phyloP scores from a whole-genome alignment of 2,113 vertebrate genomes.

The Ceyx melanurus region DNA sequence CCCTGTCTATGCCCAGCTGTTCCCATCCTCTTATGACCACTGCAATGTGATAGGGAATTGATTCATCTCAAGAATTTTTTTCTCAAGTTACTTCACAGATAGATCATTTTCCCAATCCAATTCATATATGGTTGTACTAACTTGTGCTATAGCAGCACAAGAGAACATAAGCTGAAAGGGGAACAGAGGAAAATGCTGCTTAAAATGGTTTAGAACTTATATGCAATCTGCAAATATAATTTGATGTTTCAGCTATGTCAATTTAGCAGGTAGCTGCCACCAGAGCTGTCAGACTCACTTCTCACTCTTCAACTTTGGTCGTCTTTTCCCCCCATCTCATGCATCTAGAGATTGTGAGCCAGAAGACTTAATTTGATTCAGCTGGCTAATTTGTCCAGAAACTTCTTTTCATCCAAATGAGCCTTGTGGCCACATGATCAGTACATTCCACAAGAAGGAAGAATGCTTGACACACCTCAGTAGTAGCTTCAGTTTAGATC shows the following conservation, averaged over 20 bases:
- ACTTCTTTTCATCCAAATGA: not conserved
- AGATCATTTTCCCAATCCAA: not conserved
- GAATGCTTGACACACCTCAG: not conserved
- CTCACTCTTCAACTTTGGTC: not conserved
- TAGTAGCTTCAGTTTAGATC: not conserved
- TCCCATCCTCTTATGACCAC: not conserved
- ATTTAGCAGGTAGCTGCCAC: not conserved
- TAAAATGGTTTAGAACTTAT: not conserved
- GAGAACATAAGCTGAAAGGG: not conserved
- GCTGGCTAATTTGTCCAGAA: not conserved
- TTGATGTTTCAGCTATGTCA: not conserved
- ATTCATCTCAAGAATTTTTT: conserved; percentile 38
- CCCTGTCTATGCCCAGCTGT: conserved; percentile 26
- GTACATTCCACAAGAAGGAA: not conserved
- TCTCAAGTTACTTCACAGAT: conserved; percentile 25
- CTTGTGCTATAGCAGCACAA: not conserved
- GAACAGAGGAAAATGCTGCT: not conserved
- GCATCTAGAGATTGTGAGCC: not conserved
- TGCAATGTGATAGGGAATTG: not conserved
- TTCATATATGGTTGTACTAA: not conserved
- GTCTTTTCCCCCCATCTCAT: not conserved
- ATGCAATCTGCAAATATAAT: not conserved
- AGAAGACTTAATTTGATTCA: not conserved
- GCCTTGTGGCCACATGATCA: not conserved
- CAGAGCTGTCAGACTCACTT: not conserved